Percentiles rank a stretch among this genome's conserved stretches.
Conservation (phyloP, 2,113 vertebrate genomes). For the Atrichornis clamosus region DNA sequence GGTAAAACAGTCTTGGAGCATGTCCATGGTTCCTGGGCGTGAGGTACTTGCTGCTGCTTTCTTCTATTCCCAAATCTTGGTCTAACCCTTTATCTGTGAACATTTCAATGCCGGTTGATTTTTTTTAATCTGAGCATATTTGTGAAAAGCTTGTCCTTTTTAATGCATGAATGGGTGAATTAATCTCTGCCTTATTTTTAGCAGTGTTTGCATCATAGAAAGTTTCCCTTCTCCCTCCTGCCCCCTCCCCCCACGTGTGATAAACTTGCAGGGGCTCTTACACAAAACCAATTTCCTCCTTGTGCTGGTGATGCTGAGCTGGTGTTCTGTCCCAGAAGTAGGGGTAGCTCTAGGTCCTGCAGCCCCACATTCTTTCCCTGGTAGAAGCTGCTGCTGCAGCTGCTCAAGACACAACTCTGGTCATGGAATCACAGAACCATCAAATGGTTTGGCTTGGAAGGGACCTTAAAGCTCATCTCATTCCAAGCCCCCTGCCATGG, state of each 20-base stretch:
- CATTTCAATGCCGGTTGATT: neutral
- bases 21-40: neutral
- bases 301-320: rapidly evolving
- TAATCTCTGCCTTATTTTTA: neutral
- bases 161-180: neutral
- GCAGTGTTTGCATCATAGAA: neutral
- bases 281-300: neutral
- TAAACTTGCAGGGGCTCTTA: neutral
- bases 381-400: neutral
- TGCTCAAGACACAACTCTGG: neutral
- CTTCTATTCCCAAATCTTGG: neutral
- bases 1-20: rapidly evolving
- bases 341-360: neutral
- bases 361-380: neutral
- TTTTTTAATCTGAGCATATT: neutral
- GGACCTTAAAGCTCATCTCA: neutral
- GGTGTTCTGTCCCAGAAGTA: neutral
- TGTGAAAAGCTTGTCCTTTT: neutral
- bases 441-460: neutral
- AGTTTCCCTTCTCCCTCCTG: neutral
- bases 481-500: too few relatives aligned
- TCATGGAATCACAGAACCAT: neutral
- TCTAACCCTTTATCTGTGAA: neutral
- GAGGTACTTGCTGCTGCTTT: neutral
- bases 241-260: rapidly evolving